phyloP scores from a whole-genome alignment of 2,888 invertebrate genomes.

The Phytoseiulus persimilis region DNA sequence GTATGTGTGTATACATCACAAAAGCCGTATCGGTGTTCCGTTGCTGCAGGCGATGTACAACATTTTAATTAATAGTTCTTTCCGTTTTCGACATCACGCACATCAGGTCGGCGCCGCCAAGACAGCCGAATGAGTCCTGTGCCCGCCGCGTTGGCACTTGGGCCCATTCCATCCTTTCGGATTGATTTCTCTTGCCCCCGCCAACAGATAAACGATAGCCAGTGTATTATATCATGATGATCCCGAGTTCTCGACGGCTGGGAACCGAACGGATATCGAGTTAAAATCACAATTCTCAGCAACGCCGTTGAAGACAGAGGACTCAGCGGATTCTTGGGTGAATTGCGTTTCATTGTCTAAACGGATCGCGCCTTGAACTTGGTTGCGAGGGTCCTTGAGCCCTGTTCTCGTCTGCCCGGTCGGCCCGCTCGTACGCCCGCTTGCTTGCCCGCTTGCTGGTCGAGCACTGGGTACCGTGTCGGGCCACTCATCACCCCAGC shows the following conservation, averaged over 20 bases:
- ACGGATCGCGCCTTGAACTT: background rate
- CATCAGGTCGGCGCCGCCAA: background rate
- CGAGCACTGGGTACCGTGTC: background rate
- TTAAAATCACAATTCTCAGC: background rate
- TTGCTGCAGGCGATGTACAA: background rate
- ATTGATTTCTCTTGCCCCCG: background rate
- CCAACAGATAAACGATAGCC: background rate
- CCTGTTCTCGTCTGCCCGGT: background rate
- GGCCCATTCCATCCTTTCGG: background rate
- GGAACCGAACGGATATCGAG: background rate
- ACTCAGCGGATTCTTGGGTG: background rate
- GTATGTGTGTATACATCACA: too few species aligned
- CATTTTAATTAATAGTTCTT: background rate
- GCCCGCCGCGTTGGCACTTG: background rate
- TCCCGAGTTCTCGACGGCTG: background rate
- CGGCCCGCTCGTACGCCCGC: background rate
- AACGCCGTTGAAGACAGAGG: background rate
- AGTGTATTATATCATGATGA: background rate
- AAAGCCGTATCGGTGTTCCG: background rate
- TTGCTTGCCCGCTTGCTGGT: background rate
- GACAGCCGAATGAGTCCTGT: too few species aligned
- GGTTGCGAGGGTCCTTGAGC: background rate
- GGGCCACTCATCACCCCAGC: background rate
- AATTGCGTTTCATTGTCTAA: background rate
- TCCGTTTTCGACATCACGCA: background rate